These are phyloP conservation scores for Agriopis aurantiaria DNA, from an alignment of 2,888 invertebrate species.

Conservation along the genomic window DNA sequence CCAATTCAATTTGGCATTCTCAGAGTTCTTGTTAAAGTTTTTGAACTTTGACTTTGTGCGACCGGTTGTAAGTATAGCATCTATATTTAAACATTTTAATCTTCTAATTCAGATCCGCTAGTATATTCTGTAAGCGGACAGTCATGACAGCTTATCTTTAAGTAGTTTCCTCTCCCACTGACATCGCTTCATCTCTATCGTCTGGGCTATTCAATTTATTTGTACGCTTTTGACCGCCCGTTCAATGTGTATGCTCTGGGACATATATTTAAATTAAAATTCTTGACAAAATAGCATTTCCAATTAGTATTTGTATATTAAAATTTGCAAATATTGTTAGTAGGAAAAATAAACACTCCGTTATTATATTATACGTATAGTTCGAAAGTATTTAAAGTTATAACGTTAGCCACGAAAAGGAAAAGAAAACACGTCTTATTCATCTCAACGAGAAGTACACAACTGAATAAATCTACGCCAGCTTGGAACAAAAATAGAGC, in stretches of 20 bases:
- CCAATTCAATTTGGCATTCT: slow-evolving; percentile 31
- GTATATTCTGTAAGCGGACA: background rate
- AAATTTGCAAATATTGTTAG: background rate
- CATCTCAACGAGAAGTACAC: background rate
- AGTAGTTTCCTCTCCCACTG: slow-evolving; percentile 4
- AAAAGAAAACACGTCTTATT: background rate
- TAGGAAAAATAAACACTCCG: background rate
- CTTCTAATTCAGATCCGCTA: slow-evolving; percentile 3
- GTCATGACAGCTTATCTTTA: slow-evolving; percentile 8
- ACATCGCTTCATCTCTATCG: slow-evolving; percentile 29
- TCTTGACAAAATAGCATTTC: slow-evolving; percentile 3
- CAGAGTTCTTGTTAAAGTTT: slow-evolving; percentile 9
- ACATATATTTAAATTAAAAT: slow-evolving; percentile 34
- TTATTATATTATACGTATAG: too few species aligned
- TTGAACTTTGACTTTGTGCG: slow-evolving; percentile 13
- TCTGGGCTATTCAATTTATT: slow-evolving; percentile 32
- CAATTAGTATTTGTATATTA: background rate
- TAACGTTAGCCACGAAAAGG: background rate
- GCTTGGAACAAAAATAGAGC: slow-evolving; percentile 20
- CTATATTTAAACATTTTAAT: background rate
- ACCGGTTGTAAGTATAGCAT: background rate
- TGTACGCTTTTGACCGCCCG: slow-evolving; percentile 25
- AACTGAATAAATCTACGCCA: background rate
- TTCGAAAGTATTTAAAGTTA: background rate
- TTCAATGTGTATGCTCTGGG: slow-evolving; percentile 35